A percentile compares a stretch with the other conserved stretches of the same genome.
Evolutionary conservation across 2,888 invertebrate genomes (phyloP).

Genomic region (Melanophora roralis): DNA sequence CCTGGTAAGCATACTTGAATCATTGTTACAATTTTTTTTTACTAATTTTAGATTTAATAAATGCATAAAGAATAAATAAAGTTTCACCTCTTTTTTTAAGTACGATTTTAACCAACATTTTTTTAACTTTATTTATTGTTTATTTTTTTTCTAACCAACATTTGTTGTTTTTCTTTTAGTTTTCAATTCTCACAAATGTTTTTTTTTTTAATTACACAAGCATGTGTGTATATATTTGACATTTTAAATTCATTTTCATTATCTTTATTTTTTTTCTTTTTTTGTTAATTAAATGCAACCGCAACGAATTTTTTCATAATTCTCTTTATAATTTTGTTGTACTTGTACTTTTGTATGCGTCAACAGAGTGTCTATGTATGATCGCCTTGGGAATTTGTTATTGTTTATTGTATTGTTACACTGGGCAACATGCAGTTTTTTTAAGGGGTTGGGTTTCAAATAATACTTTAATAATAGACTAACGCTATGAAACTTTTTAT

Average conservation of each 20-base stretch:
- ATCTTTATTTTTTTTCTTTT: conserved; percentile 19
- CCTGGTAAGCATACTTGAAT: too few relatives aligned
- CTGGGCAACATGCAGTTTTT: neutral
- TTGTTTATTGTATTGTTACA: conserved; percentile 41
- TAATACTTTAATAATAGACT: too few relatives aligned
- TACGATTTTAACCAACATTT: neutral
- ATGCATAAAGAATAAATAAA: too few relatives aligned
- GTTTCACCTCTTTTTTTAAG: neutral
- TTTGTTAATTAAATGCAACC: conserved; percentile 44
- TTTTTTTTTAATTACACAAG: neutral
- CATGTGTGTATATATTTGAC: neutral
- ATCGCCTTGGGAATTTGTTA: conserved; percentile 55
- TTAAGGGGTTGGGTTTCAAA: too few relatives aligned
- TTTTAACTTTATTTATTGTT: neutral
- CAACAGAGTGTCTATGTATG: neutral
- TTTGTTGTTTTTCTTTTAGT: neutral
- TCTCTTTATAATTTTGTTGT: conserved; percentile 18
- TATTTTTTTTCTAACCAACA: neutral
- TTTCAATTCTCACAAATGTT: neutral
- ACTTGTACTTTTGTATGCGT: conserved; percentile 47
- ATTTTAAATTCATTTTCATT: too few relatives aligned
- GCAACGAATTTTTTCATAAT: conserved; percentile 35
- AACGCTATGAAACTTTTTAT: too few relatives aligned
- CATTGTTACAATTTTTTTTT: neutral
- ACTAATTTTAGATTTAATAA: neutral